phyloP scores from a whole-genome alignment of 2,797 vertebrate genomes.

The Coreius guichenoti region DNA sequence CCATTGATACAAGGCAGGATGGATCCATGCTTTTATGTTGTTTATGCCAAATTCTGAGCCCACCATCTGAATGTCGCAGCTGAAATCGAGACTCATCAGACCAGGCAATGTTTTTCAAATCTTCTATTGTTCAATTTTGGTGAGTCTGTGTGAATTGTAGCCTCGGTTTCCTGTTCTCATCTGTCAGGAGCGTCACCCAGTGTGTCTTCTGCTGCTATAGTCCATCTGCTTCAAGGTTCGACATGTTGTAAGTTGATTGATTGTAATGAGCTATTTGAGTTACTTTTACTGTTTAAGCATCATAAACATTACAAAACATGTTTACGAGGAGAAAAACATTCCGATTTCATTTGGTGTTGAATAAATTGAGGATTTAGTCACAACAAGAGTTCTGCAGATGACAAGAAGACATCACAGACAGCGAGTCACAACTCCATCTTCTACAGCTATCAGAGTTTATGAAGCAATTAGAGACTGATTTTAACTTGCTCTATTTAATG shows the following conservation, averaged over 20 bases:
- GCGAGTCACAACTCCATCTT: background rate
- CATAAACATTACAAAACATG: background rate
- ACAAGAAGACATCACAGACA: background rate
- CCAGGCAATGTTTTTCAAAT: background rate
- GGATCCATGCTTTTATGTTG: background rate
- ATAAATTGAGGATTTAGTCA: background rate
- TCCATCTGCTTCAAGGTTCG: too few relatives aligned
- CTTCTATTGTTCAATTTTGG: background rate
- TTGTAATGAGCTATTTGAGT: too few relatives aligned
- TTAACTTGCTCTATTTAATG: background rate
- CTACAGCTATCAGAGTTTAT: background rate
- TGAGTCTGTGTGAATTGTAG: background rate
- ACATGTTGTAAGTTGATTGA: too few relatives aligned
- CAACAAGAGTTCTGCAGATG: background rate
- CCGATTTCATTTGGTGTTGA: too few relatives aligned
- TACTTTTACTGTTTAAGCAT: background rate
- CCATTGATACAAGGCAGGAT: background rate
- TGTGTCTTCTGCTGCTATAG: too few relatives aligned
- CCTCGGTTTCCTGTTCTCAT: background rate
- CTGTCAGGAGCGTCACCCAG: too few relatives aligned
- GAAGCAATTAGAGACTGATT: background rate
- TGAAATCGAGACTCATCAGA: background rate
- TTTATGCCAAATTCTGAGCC: background rate
- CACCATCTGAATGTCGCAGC: background rate
- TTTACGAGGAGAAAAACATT: background rate